Conservation (phyloP, 2,797 vertebrate species). For the Delichon dasypus region DNA sequence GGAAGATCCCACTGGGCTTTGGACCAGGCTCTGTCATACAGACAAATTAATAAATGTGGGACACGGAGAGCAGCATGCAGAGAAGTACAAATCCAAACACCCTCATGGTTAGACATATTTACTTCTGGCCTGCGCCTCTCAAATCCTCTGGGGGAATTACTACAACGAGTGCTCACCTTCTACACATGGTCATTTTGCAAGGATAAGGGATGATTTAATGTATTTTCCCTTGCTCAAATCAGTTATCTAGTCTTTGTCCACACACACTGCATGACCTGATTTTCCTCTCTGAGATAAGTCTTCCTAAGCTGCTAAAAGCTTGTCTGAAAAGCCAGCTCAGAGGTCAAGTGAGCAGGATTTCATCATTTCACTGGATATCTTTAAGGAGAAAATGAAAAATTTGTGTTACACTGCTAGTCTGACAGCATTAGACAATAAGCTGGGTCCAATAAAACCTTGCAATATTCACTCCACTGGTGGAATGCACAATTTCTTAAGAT, state of each 20-base stretch:
- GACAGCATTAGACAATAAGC: neutral
- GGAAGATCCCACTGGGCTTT: neutral
- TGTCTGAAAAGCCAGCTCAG: constrained; percentile 55
- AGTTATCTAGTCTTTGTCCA: constrained; percentile 39
- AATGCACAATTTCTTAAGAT: neutral
- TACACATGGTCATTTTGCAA: constrained; percentile 23
- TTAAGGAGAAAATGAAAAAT: constrained; percentile 41
- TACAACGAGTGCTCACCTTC: constrained; percentile 26
- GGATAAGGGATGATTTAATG: constrained; percentile 43
- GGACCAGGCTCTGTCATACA: neutral
- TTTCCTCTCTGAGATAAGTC: constrained; percentile 27
- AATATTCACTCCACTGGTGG: neutral
- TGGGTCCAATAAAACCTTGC: neutral
- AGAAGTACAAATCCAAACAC: constrained; percentile 30
- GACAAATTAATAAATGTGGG: neutral
- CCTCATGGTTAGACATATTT: neutral
- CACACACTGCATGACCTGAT: constrained; percentile 29
- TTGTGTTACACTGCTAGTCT: neutral
- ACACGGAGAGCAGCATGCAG: neutral
- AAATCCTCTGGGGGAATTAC: constrained; percentile 47
- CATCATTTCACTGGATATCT: constrained; percentile 11
- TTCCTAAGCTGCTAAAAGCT: constrained; percentile 60
- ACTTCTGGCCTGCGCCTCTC: constrained; percentile 48
- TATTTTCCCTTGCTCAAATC: constrained; percentile 9
- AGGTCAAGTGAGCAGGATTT: constrained; percentile 52